A percentile compares a stretch with the other conserved stretches of the same genome.
These are phyloP conservation scores for Pongo pygmaeus DNA, from an alignment of 2,113 vertebrate genomes.

Conservation along the genomic window DNA sequence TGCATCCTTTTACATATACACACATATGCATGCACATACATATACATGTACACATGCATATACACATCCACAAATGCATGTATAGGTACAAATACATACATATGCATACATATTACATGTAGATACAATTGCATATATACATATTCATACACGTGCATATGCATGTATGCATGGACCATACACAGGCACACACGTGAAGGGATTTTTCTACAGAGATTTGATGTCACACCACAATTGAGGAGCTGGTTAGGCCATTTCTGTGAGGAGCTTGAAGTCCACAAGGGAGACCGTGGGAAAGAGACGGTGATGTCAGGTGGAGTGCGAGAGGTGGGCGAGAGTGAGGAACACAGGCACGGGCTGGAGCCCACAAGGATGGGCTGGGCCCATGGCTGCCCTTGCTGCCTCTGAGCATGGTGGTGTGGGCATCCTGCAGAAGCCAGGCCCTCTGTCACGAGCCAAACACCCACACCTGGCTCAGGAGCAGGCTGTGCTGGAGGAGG, in stretches of 20 bases:
- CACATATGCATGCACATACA: neutral
- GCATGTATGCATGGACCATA: fast-evolving
- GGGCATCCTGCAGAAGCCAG: neutral
- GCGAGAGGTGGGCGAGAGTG: too few species aligned
- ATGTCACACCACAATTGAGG: neutral
- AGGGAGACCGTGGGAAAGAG: neutral
- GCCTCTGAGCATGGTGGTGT: neutral
- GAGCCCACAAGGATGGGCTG: neutral
- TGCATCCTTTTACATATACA: too few species aligned
- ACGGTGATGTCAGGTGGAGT: too few species aligned
- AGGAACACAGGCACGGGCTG: neutral
- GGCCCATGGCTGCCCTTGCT: neutral
- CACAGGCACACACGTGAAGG: neutral
- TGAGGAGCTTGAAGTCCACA: neutral
- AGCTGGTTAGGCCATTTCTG: too few species aligned
- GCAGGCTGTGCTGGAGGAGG: too few species aligned
- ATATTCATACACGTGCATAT: neutral
- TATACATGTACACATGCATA: neutral
- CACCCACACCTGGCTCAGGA: neutral
- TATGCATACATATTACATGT: neutral
- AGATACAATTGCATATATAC: neutral
- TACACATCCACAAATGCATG: neutral
- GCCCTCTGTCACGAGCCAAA: neutral
- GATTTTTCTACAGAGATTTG: too few species aligned
- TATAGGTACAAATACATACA: neutral